Conservation (phyloP, 2,113 vertebrate species). For the Cynocephalus volans region DNA sequence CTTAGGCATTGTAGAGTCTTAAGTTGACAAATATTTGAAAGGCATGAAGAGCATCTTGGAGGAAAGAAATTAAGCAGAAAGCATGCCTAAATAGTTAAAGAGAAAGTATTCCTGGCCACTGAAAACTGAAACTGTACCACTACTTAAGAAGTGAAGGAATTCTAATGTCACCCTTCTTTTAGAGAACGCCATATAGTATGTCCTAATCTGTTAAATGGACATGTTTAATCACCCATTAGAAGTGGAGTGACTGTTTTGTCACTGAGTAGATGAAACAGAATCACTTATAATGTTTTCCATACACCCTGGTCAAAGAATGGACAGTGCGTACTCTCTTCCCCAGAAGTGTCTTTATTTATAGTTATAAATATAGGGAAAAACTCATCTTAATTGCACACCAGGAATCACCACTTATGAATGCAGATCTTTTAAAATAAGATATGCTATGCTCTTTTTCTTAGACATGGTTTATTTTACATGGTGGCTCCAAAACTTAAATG, state of each 20-base stretch:
- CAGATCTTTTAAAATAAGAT: neutral
- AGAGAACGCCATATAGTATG: neutral
- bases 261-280: neutral
- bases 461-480: constrained; percentile 38
- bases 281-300: neutral
- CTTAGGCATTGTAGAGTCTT: constrained; percentile 54
- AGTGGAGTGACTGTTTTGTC: neutral
- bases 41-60: constrained; percentile 58
- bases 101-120: constrained; percentile 39
- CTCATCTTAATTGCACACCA: neutral
- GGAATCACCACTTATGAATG: neutral
- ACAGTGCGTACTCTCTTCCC: neutral
- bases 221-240: neutral
- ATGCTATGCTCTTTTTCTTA: neutral
- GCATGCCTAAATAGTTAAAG: constrained; percentile 67
- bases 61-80: constrained; percentile 74
- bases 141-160: constrained; percentile 35
- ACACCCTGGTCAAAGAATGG: neutral
- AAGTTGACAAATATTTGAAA: constrained; percentile 80
- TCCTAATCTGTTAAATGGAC: neutral
- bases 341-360: constrained; percentile 48
- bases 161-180: neutral
- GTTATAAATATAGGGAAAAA: neutral
- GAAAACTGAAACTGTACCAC: constrained; percentile 24
- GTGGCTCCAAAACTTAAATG: neutral